Percentiles rank a stretch among this genome's conserved stretches.
These are phyloP conservation scores for Isichthys henryi DNA, from an alignment of 2,113 vertebrate genomes.

Conservation along the genomic window DNA sequence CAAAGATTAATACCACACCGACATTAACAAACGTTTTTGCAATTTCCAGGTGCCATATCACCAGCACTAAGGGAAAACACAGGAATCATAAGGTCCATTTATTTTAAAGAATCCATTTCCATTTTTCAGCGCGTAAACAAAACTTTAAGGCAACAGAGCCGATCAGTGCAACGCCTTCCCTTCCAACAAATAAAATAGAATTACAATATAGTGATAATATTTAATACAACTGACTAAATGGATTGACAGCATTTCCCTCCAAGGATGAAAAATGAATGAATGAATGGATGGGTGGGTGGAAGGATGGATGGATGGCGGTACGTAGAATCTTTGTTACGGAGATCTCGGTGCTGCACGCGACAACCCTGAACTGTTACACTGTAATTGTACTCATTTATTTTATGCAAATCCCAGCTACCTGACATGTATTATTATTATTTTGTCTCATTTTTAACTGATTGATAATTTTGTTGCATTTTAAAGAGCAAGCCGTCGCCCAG, in stretches of 20 bases:
- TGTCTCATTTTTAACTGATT: neutral
- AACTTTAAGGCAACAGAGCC: slow-evolving; percentile 10
- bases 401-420: neutral
- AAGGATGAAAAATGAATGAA: neutral
- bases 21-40: neutral
- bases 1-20: neutral
- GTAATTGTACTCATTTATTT: neutral
- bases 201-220: neutral
- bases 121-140: slow-evolving; percentile 25
- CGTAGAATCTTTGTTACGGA: neutral
- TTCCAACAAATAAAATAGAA: neutral
- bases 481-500: slow-evolving; percentile 12
- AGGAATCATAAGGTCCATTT: neutral
- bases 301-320: too few relatives aligned
- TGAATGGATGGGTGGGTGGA: too few relatives aligned
- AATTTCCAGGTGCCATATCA: neutral
- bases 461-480: slow-evolving; percentile 14
- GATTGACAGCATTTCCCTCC: neutral
- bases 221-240: neutral
- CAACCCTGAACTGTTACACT: neutral
- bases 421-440: neutral
- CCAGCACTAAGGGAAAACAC: neutral
- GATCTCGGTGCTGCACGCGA: neutral
- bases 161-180: neutral
- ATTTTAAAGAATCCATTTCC: slow-evolving; percentile 3